A percentile compares a stretch with the other conserved stretches of the same genome.
These are phyloP conservation scores for Macrotus californicus DNA, from an alignment of 2,113 vertebrate genomes.

Conservation along the genomic window DNA sequence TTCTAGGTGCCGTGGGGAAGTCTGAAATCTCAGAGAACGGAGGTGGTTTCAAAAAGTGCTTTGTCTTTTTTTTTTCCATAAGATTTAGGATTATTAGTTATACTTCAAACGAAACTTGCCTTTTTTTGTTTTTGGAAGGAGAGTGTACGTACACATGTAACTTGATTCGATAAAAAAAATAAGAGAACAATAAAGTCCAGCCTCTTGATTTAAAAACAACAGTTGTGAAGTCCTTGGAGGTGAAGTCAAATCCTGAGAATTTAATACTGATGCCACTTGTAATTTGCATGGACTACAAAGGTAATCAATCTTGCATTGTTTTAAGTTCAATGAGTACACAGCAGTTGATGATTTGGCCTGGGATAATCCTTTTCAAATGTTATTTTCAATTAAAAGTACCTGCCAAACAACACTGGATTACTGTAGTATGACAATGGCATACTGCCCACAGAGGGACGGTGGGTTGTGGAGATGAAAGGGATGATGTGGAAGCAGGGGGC, in stretches of 20 bases:
- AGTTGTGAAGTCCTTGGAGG: neutral
- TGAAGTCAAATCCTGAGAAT: neutral
- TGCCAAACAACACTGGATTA: slow-evolving; percentile 18
- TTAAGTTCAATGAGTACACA: slow-evolving; percentile 60
- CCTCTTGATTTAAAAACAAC: slow-evolving; percentile 27
- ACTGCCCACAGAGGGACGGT: neutral
- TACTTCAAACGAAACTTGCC: neutral
- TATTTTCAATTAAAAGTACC: slow-evolving; percentile 36
- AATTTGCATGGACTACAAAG: slow-evolving; percentile 58
- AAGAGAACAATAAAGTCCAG: neutral
- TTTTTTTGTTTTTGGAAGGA: neutral
- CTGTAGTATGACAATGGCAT: neutral
- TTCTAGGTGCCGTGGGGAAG: neutral
- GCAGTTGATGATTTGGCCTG: slow-evolving; percentile 40
- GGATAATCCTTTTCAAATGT: slow-evolving; percentile 51
- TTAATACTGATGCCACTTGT: slow-evolving; percentile 42
- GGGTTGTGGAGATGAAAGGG: neutral
- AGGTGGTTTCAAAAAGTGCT: neutral
- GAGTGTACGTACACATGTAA: neutral
- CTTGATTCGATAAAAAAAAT: neutral
- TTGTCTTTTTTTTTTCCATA: neutral
- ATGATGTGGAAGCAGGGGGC: neutral
- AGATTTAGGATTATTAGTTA: slow-evolving; percentile 7
- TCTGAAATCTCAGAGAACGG: neutral
- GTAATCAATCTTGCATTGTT: slow-evolving; percentile 50